These are phyloP conservation scores for Xiphophorus maculatus DNA, from an alignment of 2,113 vertebrate genomes.

Conservation along the genomic window DNA sequence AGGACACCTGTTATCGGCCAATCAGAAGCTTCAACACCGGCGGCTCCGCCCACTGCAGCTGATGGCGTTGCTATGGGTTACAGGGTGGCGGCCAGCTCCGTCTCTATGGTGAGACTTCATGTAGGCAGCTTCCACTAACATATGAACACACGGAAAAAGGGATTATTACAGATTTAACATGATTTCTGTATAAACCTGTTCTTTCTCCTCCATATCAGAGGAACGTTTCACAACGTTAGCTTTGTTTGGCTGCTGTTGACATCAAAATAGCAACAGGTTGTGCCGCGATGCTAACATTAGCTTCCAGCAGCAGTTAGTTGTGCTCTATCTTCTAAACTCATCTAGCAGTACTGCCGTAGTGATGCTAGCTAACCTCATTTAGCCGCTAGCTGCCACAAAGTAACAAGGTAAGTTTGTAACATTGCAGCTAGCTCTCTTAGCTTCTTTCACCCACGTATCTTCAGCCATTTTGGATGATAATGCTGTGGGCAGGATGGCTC, in stretches of 20 bases:
- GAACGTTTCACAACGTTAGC: too few relatives aligned
- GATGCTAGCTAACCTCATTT: background rate
- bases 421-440: too few relatives aligned
- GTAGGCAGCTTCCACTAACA: slow-evolving; percentile 28
- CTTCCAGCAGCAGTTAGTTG: background rate
- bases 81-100: slow-evolving; percentile 74
- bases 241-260: too few relatives aligned
- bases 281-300: background rate
- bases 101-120: slow-evolving; percentile 34
- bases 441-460: too few relatives aligned
- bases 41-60: slow-evolving; percentile 78
- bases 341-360: background rate
- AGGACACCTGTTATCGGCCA: slow-evolving; percentile 76
- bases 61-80: slow-evolving; percentile 75
- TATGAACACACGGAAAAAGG: background rate
- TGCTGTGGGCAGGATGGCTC: too few relatives aligned
- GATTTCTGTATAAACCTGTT: background rate
- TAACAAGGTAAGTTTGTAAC: background rate
- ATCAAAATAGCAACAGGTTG: background rate
- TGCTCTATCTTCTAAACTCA: background rate
- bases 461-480: too few relatives aligned
- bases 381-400: background rate
- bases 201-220: background rate
- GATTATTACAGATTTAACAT: background rate
- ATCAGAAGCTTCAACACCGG: slow-evolving; percentile 49